These are phyloP conservation scores for Cylloceria caligata DNA, from an alignment of 2,888 invertebrate species.

Conservation along the genomic window DNA sequence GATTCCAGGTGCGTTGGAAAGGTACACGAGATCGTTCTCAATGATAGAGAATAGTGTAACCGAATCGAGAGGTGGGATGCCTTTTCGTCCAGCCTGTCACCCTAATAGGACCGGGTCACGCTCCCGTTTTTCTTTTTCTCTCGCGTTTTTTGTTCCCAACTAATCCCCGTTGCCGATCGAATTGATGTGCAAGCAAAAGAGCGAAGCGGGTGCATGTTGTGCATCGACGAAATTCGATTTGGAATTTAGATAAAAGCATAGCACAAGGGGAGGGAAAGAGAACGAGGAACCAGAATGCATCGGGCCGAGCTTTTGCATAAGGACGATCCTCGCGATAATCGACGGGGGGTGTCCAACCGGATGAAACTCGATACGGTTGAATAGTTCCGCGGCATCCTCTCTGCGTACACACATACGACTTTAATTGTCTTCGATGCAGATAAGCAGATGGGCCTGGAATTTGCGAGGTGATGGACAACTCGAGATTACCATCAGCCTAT, in stretches of 20 bases:
- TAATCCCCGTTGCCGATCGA: conserved; percentile 64
- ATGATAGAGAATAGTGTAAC: conserved; percentile 41
- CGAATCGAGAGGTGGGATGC: conserved; percentile 13
- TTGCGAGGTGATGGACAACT: conserved; percentile 46
- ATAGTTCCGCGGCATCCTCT: conserved; percentile 29
- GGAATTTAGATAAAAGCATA: conserved; percentile 60
- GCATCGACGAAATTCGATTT: conserved; percentile 62
- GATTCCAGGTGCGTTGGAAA: conserved; percentile 9
- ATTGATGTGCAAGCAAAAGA: conserved; percentile 56
- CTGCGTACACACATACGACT: conserved; percentile 40
- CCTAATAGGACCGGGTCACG: conserved; percentile 52
- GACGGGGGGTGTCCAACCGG: conserved; percentile 66
- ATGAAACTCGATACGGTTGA: conserved; percentile 66
- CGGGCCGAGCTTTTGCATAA: conserved; percentile 49
- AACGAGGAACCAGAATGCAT: conserved; percentile 7
- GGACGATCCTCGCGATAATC: conserved; percentile 63
- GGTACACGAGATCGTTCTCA: conserved; percentile 25
- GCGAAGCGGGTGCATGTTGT: conserved; percentile 41
- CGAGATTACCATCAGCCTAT: conserved; percentile 43
- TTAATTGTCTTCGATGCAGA: conserved; percentile 64
- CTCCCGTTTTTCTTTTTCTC: conserved; percentile 21
- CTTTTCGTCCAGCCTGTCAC: conserved; percentile 45
- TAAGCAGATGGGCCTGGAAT: conserved; percentile 65
- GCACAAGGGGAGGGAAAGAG: conserved; percentile 19
- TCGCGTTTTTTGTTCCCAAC: conserved; percentile 39